Conservation (phyloP, 1,140 invertebrate genomes). For the Maniola jurtina region DNA sequence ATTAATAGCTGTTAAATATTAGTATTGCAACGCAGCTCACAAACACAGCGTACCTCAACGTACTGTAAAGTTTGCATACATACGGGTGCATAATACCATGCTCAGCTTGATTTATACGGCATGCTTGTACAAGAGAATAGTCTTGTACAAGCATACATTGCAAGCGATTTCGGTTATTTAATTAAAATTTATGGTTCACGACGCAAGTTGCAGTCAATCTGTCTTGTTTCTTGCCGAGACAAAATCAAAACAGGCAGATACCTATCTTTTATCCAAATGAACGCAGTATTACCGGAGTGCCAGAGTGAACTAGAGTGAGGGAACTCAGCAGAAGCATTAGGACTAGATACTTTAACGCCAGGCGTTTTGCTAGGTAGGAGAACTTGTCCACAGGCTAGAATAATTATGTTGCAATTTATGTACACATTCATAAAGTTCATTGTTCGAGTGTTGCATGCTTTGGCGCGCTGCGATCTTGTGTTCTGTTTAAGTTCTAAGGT, state of each 20-base stretch:
- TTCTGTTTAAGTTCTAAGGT: no score
- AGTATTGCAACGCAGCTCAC: conserved; percentile 29
- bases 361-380: no score
- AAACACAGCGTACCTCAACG: neutral
- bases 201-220: neutral
- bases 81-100: neutral
- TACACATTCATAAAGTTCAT: no score
- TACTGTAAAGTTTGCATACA: neutral
- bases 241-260: neutral
- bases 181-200: neutral
- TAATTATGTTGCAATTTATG: no score
- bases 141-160: neutral
- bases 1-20: no score
- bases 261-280: conserved; percentile 23
- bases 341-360: no score
- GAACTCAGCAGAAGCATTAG: no score
- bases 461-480: no score
- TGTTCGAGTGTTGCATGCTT: no score
- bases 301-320: no score
- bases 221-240: neutral
- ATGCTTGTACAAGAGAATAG: no score
- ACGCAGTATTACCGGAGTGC: conserved; percentile 39
- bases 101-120: neutral
- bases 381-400: no score
- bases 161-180: neutral